These are phyloP conservation scores for Rotaria macrura DNA, from an alignment of 2,888 invertebrate genomes.

Conservation along the genomic window DNA sequence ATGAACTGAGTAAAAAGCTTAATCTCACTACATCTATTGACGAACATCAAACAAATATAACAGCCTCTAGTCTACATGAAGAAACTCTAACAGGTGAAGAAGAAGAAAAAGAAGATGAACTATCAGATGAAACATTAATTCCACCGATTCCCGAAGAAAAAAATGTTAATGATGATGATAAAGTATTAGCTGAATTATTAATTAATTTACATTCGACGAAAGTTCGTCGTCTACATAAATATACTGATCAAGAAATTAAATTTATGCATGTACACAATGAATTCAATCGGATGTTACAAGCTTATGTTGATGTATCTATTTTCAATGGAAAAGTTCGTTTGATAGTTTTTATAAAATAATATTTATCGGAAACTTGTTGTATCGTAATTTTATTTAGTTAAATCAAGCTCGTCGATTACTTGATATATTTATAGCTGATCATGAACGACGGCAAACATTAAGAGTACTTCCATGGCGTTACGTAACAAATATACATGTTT, in stretches of 20 bases:
- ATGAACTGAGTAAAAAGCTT: background rate
- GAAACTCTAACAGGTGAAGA: background rate
- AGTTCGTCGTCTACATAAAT: constrained; percentile 10
- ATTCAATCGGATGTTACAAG: constrained; percentile 25
- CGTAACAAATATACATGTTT: background rate
- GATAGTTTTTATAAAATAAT: background rate
- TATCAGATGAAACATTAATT: background rate
- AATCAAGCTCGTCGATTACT: background rate
- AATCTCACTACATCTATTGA: background rate
- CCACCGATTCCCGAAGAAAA: background rate
- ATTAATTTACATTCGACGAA: background rate
- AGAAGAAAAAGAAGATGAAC: background rate
- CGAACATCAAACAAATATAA: background rate
- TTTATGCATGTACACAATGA: constrained; percentile 25
- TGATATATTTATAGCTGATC: background rate
- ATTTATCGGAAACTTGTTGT: too few species aligned
- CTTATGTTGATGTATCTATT: constrained; percentile 23
- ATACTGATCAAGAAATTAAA: constrained; percentile 20
- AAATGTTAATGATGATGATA: background rate
- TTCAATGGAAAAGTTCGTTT: background rate
- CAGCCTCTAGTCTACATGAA: background rate
- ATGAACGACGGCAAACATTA: background rate
- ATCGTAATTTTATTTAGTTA: background rate
- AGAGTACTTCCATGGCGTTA: background rate
- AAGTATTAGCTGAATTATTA: background rate